A percentile compares a stretch with the other conserved stretches of the same genome.
Evolutionary conservation across 2,113 vertebrate species (phyloP).

Genomic region (Sinocyclocheilus rhinocerous): DNA sequence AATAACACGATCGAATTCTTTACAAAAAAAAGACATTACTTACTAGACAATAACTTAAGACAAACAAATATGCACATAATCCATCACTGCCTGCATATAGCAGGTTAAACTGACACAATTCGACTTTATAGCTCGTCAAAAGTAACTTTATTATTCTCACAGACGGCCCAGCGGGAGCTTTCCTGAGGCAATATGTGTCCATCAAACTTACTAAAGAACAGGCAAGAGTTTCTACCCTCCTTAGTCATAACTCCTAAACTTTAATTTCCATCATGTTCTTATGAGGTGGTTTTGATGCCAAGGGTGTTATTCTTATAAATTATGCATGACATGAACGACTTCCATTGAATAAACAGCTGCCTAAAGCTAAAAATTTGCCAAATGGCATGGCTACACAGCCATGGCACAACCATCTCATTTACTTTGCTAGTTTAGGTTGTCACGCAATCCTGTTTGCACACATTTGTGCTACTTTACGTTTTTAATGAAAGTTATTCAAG

Average conservation of each 20-base stretch:
- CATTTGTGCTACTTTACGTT: constrained; percentile 5
- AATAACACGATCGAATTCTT: background rate
- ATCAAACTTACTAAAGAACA: background rate
- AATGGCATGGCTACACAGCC: background rate
- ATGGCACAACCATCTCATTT: background rate
- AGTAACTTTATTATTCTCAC: constrained; percentile 63
- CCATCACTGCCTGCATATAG: constrained; percentile 1
- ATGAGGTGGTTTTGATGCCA: background rate
- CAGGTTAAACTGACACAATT: constrained; percentile 50
- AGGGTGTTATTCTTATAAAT: constrained; percentile 24
- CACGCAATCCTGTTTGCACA: constrained; percentile 16
- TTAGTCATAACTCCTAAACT: constrained; percentile 11
- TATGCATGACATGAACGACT: background rate
- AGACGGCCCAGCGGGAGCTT: constrained; percentile 45
- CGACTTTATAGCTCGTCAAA: constrained; percentile 52
- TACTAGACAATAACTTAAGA: background rate
- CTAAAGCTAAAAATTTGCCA: constrained; percentile 10
- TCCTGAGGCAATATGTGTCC: constrained; percentile 22
- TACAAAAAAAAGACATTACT: background rate
- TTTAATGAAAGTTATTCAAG: constrained; percentile 20
- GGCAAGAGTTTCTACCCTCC: background rate
- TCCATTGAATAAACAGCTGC: background rate
- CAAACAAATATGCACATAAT: background rate
- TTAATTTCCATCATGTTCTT: background rate
- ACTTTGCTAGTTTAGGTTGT: background rate